A percentile compares a stretch with the other conserved stretches of the same genome.
Conservation (phyloP, 2,113 vertebrate genomes). For the Gallinago paraguaiae region DNA sequence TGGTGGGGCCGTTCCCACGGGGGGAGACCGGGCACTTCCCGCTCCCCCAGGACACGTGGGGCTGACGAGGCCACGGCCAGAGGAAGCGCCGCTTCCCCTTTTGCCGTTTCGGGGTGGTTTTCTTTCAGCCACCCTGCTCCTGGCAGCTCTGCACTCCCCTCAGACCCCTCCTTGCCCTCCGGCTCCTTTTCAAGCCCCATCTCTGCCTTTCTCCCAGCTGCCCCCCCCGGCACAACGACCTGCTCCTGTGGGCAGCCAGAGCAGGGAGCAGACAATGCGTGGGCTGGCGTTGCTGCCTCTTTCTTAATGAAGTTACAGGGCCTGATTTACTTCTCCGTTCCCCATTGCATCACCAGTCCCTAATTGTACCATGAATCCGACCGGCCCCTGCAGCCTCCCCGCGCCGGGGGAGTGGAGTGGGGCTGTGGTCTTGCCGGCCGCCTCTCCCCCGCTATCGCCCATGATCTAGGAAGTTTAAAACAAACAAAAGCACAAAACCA, state of each 20-base stretch:
- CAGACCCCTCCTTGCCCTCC: rapidly evolving
- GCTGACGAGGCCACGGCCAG: rapidly evolving
- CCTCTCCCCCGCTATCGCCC: not conserved
- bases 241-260: rapidly evolving
- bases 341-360: not conserved
- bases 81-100: not conserved
- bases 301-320: rapidly evolving
- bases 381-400: not conserved
- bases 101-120: rapidly evolving
- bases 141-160: rapidly evolving
- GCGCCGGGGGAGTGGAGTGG: not conserved
- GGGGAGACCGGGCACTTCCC: not conserved
- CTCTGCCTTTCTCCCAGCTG: not conserved
- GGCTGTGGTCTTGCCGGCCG: not conserved
- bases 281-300: rapidly evolving
- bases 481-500: conserved; percentile 52
- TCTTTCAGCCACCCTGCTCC: not conserved
- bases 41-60: rapidly evolving
- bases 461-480: not conserved
- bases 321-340: rapidly evolving
- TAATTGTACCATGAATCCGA: rapidly evolving
- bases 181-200: rapidly evolving
- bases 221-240: rapidly evolving
- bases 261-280: not conserved
- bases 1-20: not conserved